Evolutionary conservation across 2,113 vertebrate genomes (phyloP).

Genomic region (Ivindomyrus marchei): DNA sequence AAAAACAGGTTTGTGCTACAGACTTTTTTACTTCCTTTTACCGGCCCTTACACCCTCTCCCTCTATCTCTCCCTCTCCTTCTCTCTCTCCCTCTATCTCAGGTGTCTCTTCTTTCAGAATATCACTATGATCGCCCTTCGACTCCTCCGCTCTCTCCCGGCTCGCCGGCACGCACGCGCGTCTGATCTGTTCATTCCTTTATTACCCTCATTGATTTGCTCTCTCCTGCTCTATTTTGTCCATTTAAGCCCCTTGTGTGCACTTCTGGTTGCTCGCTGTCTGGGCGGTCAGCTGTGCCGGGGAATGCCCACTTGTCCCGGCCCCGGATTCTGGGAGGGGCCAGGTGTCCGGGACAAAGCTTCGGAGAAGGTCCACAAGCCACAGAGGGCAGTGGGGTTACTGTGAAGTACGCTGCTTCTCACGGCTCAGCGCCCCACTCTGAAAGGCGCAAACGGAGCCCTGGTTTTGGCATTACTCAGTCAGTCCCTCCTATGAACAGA

Average conservation of each 20-base stretch:
- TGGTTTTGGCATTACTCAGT: neutral
- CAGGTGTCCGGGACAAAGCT: neutral
- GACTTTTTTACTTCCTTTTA: neutral
- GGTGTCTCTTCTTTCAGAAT: neutral
- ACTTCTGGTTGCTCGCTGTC: neutral
- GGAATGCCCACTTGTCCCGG: neutral
- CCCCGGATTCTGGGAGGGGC: neutral
- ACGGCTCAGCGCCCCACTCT: neutral
- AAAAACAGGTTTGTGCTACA: neutral
- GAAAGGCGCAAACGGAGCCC: neutral
- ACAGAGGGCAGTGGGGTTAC: slow-evolving; percentile 4
- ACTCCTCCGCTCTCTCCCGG: neutral
- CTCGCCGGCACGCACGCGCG: neutral
- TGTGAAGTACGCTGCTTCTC: neutral
- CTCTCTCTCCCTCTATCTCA: neutral
- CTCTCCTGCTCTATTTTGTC: neutral
- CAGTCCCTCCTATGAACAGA: neutral
- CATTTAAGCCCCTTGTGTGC: neutral
- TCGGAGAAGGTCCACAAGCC: neutral
- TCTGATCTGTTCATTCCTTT: neutral
- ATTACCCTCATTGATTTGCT: neutral
- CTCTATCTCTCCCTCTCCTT: neutral
- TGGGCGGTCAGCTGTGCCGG: neutral
- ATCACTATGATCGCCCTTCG: neutral
- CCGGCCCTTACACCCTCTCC: neutral